Base-by-base conservation (phyloP, 2,797 vertebrate genomes). In the Heteromormyrus szaboi region DNA sequence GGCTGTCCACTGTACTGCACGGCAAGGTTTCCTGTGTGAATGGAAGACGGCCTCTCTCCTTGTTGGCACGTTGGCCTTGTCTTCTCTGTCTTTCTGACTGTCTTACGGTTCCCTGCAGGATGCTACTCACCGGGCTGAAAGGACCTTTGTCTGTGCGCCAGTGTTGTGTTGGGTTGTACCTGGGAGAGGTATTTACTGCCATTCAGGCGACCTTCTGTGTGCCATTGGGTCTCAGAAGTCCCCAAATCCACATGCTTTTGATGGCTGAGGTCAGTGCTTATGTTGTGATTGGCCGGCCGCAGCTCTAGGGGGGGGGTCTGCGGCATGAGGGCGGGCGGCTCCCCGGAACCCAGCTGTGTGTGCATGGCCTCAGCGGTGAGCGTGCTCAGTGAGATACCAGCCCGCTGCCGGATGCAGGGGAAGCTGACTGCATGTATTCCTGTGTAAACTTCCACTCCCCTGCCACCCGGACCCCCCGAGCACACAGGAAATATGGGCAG, bases 331-430 rank as follows among this genome's bases (percentile, higher is more conserved):
- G 14, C 2, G 12, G 65, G 89, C 51, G 5, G 62, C 19, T 72
- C 85, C 65, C 85, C 50, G 41, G 48, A 48, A 12, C 11, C 51
- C 65, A 87, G 85, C 85, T 50, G 85, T 89, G 88, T 86, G 85
- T 72, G 19, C 44, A 14, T 54, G 41, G 68, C 22, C 22, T 37
- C 53, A 41, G 85, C 9, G 22, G 41, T 81, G 22, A 59, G 29
- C n/a, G 4, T 14, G 62, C 46, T 87, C 84, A 53, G 44, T 37
- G 59, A 62, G 83, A 37, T 25, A n/a, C 72, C 29, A 19, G 22
- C 53, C 25, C 37, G 9, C 83, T n/a, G 46, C 53, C n/a, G 14
- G 59, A 53, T 76, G 59, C 44, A 54, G 37, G 29, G 88, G 50
- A 44, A 50, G 62, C 44, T 33, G 65, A 33, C 62, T 65, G 8